Conservation (phyloP, 2,888 invertebrate genomes). For the Cataglyphis cursor region DNA sequence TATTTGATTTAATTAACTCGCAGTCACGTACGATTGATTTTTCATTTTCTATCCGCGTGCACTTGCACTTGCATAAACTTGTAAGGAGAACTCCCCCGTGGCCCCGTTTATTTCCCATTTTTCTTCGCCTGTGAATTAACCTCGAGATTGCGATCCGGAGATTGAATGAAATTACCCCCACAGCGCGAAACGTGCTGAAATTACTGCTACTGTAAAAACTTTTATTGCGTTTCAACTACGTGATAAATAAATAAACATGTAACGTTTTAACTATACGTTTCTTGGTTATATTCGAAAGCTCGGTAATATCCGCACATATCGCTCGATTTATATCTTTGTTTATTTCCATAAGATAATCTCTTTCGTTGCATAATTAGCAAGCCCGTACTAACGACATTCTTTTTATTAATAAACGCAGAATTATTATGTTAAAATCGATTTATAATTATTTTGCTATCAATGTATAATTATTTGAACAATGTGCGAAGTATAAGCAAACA, state of each 20-base stretch:
- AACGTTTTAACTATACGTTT: background rate
- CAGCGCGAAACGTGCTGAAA: background rate
- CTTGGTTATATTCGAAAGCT: background rate
- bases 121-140: constrained; percentile 6
- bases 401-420: background rate
- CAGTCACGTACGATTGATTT: constrained; percentile 67
- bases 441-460: constrained; percentile 7
- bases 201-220: constrained; percentile 14
- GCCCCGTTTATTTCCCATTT: constrained; percentile 29
- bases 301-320: constrained; percentile 8
- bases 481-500: constrained; percentile 10
- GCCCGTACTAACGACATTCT: background rate
- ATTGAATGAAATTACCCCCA: constrained; percentile 15
- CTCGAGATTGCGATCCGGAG: constrained; percentile 20
- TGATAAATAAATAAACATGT: background rate
- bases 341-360: constrained; percentile 20
- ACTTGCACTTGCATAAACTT: constrained; percentile 44
- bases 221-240: constrained; percentile 47
- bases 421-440: background rate
- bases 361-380: constrained; percentile 3
- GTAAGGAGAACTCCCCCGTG: constrained; percentile 11
- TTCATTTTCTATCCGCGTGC: constrained; percentile 61
- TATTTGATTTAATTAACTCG: constrained; percentile 45
- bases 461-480: background rate
- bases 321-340: constrained; percentile 16